Conservation (phyloP, 2,113 vertebrate species). For the Atlantisia rogersi region DNA sequence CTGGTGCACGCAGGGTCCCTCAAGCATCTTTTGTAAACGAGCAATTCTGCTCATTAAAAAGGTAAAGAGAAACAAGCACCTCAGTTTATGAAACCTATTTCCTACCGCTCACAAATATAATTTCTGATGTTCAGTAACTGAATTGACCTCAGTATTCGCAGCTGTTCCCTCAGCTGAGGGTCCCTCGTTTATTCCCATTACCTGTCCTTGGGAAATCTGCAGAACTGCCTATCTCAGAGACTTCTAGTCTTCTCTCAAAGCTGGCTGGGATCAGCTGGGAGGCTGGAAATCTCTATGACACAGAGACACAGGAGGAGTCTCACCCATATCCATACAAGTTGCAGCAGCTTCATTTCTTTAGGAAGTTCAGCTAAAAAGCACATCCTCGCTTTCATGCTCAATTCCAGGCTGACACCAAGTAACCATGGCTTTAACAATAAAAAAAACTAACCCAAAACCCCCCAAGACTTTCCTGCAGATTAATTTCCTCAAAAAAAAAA, state of each 20-base stretch:
- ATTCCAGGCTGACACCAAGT: neutral
- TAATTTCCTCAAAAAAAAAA: neutral
- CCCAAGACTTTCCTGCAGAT: neutral
- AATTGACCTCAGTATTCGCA: neutral
- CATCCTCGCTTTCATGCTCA: neutral
- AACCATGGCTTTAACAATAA: neutral
- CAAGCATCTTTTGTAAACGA: neutral
- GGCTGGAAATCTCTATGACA: neutral
- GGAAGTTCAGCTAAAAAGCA: neutral
- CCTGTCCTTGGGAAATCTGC: neutral
- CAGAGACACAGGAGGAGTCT: neutral
- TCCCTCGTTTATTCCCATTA: neutral
- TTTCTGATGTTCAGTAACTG: neutral
- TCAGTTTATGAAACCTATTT: slow-evolving; percentile 8
- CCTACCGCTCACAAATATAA: slow-evolving; percentile 31
- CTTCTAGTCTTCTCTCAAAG: neutral
- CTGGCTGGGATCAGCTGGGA: neutral
- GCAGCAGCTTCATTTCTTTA: neutral
- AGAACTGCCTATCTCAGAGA: neutral
- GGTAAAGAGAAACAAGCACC: neutral
- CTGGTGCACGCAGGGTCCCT: neutral
- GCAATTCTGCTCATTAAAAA: slow-evolving; percentile 4
- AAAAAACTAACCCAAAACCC: neutral
- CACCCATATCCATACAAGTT: neutral
- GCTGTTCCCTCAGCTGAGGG: neutral